These are phyloP conservation scores for Aradophagus sp. DNA, from an alignment of 1,140 invertebrate genomes.

Conservation along the genomic window DNA sequence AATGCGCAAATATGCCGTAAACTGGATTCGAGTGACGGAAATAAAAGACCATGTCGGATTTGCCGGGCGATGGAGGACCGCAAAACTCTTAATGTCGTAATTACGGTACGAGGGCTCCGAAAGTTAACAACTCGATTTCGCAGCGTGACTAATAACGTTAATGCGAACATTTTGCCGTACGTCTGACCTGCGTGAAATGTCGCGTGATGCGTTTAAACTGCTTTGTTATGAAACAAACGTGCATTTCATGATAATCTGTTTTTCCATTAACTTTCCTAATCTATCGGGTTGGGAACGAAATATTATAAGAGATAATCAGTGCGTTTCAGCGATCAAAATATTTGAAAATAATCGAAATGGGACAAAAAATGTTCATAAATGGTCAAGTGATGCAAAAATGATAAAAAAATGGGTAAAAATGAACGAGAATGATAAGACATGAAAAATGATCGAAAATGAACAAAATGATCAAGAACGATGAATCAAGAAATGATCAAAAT, in stretches of 20 bases:
- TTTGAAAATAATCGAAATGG: too few relatives aligned
- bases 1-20: conserved; percentile 26
- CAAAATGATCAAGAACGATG: too few relatives aligned
- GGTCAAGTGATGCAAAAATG: too few relatives aligned
- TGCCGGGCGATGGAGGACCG: conserved; percentile 19
- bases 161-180: conserved; percentile 41
- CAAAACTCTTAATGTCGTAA: conserved; percentile 45
- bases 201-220: conserved; percentile 52
- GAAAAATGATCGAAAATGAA: too few relatives aligned
- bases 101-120: conserved; percentile 32
- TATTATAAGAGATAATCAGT: too few relatives aligned
- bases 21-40: conserved; percentile 22
- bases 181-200: conserved; percentile 51
- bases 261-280: too few relatives aligned
- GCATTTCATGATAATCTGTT: conserved; percentile 45
- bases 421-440: too few relatives aligned
- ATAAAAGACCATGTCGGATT: conserved; percentile 24
- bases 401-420: too few relatives aligned
- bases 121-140: conserved; percentile 55
- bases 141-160: conserved; percentile 49
- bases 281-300: too few relatives aligned
- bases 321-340: too few relatives aligned
- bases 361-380: too few relatives aligned
- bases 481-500: too few relatives aligned
- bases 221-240: conserved; percentile 43